Conservation (phyloP, 1,140 invertebrate genomes). For the Drosophila tropicalis region DNA sequence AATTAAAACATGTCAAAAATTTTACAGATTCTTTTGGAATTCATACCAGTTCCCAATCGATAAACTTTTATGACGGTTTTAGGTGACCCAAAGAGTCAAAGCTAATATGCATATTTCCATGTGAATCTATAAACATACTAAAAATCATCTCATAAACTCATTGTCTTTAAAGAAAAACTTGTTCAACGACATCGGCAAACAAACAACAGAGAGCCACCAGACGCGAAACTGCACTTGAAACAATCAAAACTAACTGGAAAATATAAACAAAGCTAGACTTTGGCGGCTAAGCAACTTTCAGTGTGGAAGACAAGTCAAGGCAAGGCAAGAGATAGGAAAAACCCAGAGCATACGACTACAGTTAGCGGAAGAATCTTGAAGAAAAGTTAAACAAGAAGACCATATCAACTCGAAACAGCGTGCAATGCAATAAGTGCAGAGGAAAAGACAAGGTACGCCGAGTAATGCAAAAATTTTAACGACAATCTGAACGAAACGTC, state of each 20-base stretch:
- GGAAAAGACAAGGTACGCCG: conserved; percentile 33
- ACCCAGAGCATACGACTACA: conserved; percentile 46
- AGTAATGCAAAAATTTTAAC: conserved; percentile 60
- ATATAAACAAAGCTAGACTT: conserved; percentile 70
- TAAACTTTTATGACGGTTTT: background rate
- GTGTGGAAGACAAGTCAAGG: conserved; percentile 13
- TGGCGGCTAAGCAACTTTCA: conserved; percentile 66
- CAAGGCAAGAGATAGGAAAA: conserved; percentile 13
- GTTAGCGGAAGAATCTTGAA: conserved; percentile 68
- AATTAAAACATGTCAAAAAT: too few species aligned
- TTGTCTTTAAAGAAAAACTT: conserved; percentile 44
- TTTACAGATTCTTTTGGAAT: too few species aligned
- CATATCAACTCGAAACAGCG: background rate
- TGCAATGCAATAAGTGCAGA: conserved; percentile 37
- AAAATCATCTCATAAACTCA: conserved; percentile 14
- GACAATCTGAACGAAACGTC: conserved; percentile 21
- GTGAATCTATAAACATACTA: conserved; percentile 16
- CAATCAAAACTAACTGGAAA: conserved; percentile 72
- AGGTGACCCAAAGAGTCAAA: background rate
- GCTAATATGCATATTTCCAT: background rate
- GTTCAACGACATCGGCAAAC: conserved; percentile 58
- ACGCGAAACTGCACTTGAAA: conserved; percentile 56
- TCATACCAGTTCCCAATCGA: too few species aligned
- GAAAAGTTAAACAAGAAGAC: conserved; percentile 19
- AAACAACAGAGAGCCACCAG: conserved; percentile 29